Evolutionary conservation across 2,113 vertebrate genomes (phyloP).

Genomic region (Mixornis gularis): DNA sequence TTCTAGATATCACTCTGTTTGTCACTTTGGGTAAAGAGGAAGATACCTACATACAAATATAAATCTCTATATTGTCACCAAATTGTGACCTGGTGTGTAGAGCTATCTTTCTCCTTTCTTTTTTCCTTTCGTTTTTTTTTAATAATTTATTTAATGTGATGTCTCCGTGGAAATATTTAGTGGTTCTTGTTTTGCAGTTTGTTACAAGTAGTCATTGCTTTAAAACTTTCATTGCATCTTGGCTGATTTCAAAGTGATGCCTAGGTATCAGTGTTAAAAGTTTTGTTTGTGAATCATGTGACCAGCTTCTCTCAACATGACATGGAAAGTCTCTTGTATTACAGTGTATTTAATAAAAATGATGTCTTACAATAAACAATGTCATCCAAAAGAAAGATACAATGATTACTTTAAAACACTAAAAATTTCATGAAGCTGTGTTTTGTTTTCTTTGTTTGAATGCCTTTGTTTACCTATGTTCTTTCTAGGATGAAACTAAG

Average conservation of each 20-base stretch:
- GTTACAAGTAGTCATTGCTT: constrained; percentile 73
- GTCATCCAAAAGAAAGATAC: constrained; percentile 69
- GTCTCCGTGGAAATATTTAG: constrained; percentile 71
- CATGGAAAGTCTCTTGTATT: constrained; percentile 89
- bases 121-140: constrained; percentile 30
- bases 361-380: constrained; percentile 86
- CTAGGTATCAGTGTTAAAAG: constrained; percentile 85
- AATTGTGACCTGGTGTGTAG: constrained; percentile 87
- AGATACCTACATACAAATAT: constrained; percentile 48
- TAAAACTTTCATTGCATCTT: constrained; percentile 78
- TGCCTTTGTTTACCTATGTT: neutral
- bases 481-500: neutral
- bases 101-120: constrained; percentile 71
- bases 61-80: constrained; percentile 65
- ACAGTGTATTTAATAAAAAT: constrained; percentile 95
- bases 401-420: constrained; percentile 45
- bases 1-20: constrained; percentile 56
- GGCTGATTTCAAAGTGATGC: constrained; percentile 91
- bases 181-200: constrained; percentile 73
- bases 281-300: constrained; percentile 94
- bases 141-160: constrained; percentile 64
- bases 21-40: constrained; percentile 28
- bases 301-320: constrained; percentile 87
- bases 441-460: neutral
- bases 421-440: neutral